Conservation (phyloP, 2,113 vertebrate genomes). For the Cyprinodon brontotheroides region DNA sequence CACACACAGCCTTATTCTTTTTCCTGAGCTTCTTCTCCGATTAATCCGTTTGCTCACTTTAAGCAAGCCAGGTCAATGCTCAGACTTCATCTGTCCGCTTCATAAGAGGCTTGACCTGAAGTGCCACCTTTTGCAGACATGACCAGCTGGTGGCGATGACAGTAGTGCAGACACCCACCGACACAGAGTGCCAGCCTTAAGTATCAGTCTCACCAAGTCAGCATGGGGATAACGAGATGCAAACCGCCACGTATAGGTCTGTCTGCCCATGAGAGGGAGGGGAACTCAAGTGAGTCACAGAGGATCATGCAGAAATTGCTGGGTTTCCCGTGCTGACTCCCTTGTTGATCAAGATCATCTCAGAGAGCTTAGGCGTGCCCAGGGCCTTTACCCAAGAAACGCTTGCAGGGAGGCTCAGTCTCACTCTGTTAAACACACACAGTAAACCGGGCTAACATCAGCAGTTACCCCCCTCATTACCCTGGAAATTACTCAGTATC, state of each 20-base stretch:
- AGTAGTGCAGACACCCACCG: conserved; percentile 19
- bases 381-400: conserved; percentile 26
- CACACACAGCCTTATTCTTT: conserved; percentile 24
- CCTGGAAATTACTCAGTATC: conserved; percentile 67
- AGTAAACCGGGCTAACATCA: conserved; percentile 49
- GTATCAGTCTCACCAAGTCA: conserved; percentile 57
- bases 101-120: conserved; percentile 73
- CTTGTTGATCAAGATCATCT: conserved; percentile 42
- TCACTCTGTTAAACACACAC: conserved; percentile 64
- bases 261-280: conserved; percentile 36
- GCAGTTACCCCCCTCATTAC: conserved; percentile 45
- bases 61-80: conserved; percentile 24
- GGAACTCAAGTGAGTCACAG: conserved; percentile 59
- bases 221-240: conserved; percentile 45
- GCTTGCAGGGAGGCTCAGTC: conserved; percentile 29
- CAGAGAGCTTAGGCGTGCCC: conserved; percentile 57
- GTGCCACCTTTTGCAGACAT: conserved; percentile 28
- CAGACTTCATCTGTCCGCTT: conserved; percentile 53
- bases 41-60: conserved; percentile 57
- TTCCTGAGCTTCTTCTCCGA: conserved; percentile 7
- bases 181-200: conserved; percentile 47
- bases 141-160: conserved; percentile 59
- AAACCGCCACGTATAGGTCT: conserved; percentile 37
- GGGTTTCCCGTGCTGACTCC: conserved; percentile 52
- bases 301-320: conserved; percentile 46